Base-by-base conservation (phyloP, 2,113 vertebrate genomes). In the Sinocyclocheilus anophthalmus region DNA sequence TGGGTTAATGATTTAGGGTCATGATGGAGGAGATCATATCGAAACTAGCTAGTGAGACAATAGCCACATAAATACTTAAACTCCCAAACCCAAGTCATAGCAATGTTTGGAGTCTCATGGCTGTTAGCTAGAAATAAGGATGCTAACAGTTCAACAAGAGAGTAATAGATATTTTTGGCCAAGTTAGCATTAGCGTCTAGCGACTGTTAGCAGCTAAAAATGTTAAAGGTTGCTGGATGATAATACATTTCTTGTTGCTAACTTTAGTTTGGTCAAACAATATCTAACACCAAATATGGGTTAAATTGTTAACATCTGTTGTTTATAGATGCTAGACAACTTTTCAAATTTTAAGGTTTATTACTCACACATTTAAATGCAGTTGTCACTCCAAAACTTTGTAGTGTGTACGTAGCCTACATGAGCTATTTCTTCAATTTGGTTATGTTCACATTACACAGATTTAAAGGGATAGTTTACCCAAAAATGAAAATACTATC, bases 1-100 rank as follows among this genome's bases (percentile, higher is more conserved):
- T 69, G 39, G 63, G 13, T 69, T 82, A 69, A 82, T 82, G 14
- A 69, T 82, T 82, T 55, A 53, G 11, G 10, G 53, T 30, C 63
- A 53, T 30, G 2, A 26, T 65, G 37, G 13, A 22, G 24, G 24
- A 24, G 24, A 67, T 82, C 45, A 69, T 30, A 69, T 22, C 18
- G 61, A 69, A 82, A 82, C 61, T 82, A 77, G 7, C 75, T 9
- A 14, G 75, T 55, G 6, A 33, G 48, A 75, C n/a, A 24, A 45
- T 14, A 6, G 11, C 42, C 42, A 24, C 20, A 48, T 13, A 24
- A 12, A 48, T 8, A 16, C 42, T 45, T 20, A 73, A 73, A 45
- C 70, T 24, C 72, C 39, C 22, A 39, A 39, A 39, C 16, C 1
- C 59, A 16, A 6, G 26, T 16, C 12, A 30, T 7, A 30, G 13